Evolutionary conservation across 2,113 vertebrate genomes (phyloP), one percentile per base, ranked within the genome.

Genomic region (Hippocampus zosterae): DNA sequence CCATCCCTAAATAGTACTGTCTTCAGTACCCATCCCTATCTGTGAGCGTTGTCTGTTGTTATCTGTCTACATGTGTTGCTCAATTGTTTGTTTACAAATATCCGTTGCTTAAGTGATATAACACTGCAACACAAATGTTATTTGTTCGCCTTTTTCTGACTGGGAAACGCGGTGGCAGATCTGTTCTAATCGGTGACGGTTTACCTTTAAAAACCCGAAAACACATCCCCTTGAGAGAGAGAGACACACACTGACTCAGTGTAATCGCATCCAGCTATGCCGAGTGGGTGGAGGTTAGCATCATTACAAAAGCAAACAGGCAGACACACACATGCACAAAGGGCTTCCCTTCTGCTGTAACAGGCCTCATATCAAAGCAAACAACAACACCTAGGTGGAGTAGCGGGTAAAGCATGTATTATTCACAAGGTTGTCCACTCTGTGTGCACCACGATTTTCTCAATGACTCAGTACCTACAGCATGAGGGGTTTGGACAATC

Each of bases 271-370:
- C 81, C 81, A 80, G 76, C 81, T 80, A 80, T 73, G 82, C 65
- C 64, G 84, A 80, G 87, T 81, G 82, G 84, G 85, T 60, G 81
- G 84, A 86, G 85, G 86, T 86, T 84, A 81, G 85, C 86, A 68
- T 87, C 80, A 84, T 85, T 85, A 84, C 87, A 79, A 86, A 85
- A 84, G 80, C 79, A 88, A 78, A 87, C 82, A 89, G 79, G 77
- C 84, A 66, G 48, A 70, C 70, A 78, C 82, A 77, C 74, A 75
- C 66, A 73, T 42, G 75, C 42, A 84, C 79, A 88, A 79, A 83
- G 81, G 84, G 83, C 72, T 87, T 87, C 73, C 88, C 74, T 67
- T 1, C 40, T 69, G 68, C 70, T 71, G 48, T 41, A 81, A 79
- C 83, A 87, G 83, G 69, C 76, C 83, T 84, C 70, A 67, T 18